phyloP scores from a whole-genome alignment of 2,113 vertebrate species.

The Thalassoma bifasciatum region DNA sequence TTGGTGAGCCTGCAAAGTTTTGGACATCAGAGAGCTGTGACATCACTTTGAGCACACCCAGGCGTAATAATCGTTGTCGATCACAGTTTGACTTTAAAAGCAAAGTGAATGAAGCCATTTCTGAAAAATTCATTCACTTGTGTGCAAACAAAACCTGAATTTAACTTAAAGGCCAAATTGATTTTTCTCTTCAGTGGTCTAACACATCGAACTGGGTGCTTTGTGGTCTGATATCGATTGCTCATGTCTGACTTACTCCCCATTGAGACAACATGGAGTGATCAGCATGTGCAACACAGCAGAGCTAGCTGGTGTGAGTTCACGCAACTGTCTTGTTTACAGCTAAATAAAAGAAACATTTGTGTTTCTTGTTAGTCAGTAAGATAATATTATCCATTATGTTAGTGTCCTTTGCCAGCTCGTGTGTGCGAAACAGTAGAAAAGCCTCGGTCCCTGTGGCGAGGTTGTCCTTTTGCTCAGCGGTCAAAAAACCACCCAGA shows the following conservation, averaged over 20 bases:
- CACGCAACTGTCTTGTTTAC: neutral
- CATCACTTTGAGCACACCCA: neutral
- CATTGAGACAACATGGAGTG: constrained; percentile 31
- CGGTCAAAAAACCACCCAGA: neutral
- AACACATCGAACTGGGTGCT: neutral
- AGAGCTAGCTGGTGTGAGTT: fast-evolving
- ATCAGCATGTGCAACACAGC: neutral
- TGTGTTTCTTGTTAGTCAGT: neutral
- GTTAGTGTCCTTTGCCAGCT: constrained; percentile 42
- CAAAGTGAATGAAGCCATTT: neutral
- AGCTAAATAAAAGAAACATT: neutral
- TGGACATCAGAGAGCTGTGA: neutral
- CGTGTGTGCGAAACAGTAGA: constrained; percentile 41
- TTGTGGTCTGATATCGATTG: neutral
- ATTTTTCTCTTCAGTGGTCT: fast-evolving
- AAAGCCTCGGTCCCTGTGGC: constrained; percentile 3
- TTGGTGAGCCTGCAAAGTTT: too few species aligned
- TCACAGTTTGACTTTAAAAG: neutral
- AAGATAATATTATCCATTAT: constrained; percentile 13
- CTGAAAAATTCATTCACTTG: fast-evolving
- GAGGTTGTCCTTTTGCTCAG: constrained; percentile 5
- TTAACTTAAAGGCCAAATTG: neutral
- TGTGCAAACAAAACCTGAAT: fast-evolving
- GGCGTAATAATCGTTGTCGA: constrained; percentile 15
- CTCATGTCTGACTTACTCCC: constrained; percentile 19